phyloP scores from a whole-genome alignment of 2,797 vertebrate species.

The Nyctalus aviator region DNA sequence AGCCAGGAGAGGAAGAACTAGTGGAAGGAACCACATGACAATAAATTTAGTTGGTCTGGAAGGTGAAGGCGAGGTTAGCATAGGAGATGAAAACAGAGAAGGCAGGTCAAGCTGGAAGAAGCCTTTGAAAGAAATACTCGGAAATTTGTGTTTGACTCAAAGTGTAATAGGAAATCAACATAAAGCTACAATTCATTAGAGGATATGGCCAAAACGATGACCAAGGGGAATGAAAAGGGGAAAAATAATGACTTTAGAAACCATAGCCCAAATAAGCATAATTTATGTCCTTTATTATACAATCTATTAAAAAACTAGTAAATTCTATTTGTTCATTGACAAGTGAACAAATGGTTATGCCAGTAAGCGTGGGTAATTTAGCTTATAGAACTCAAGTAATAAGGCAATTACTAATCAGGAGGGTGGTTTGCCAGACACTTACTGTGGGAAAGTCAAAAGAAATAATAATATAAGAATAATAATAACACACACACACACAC shows the following conservation, averaged over 20 bases:
- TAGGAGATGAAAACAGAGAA: constrained; percentile 56
- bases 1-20: constrained; percentile 76
- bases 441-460: background rate
- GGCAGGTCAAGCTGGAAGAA: constrained; percentile 32
- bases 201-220: constrained; percentile 43
- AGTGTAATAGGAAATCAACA: constrained; percentile 3
- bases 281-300: background rate
- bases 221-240: background rate
- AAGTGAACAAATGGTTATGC: background rate
- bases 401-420: background rate
- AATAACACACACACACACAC: background rate
- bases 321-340: background rate
- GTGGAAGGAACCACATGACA: constrained; percentile 74
- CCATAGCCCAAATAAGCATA: background rate
- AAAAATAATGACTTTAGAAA: constrained; percentile 21
- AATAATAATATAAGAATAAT: background rate
- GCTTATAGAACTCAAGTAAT: background rate
- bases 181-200: constrained; percentile 35
- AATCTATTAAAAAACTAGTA: background rate
- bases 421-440: background rate
- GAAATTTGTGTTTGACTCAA: constrained; percentile 67
- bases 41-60: constrained; percentile 72
- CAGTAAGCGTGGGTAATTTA: background rate
- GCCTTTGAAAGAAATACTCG: constrained; percentile 47
- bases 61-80: constrained; percentile 72